Percentiles rank a stretch among this genome's conserved stretches.
phyloP scores from a whole-genome alignment of 2,113 vertebrate species.

The Apaloderma vittatum region DNA sequence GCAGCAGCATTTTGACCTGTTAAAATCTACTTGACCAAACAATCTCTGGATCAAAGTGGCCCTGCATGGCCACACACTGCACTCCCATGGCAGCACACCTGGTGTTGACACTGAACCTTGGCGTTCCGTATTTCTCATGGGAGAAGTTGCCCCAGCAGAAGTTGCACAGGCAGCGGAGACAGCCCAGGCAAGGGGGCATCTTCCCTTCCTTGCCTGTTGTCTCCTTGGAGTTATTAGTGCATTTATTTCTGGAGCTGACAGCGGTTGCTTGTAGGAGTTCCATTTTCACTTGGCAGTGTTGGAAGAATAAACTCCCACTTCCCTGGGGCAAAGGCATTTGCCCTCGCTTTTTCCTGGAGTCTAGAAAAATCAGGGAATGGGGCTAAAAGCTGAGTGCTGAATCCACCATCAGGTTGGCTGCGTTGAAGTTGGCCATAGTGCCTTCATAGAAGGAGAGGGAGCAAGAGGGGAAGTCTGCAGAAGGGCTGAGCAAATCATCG shows the following conservation, averaged over 20 bases:
- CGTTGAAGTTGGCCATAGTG: not conserved
- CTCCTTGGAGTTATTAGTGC: not conserved
- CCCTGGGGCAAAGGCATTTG: not conserved
- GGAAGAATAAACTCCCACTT: not conserved
- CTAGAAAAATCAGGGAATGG: not conserved
- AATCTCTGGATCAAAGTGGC: not conserved
- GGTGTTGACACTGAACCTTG: rapidly evolving
- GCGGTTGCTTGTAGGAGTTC: conserved; percentile 15
- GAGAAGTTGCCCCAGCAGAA: not conserved
- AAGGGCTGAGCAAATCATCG: not conserved
- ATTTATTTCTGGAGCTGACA: not conserved
- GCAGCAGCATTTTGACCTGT: not conserved
- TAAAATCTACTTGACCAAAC: not conserved
- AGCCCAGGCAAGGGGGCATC: not conserved
- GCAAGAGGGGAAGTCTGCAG: not conserved
- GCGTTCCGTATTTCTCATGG: not conserved
- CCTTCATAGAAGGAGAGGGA: rapidly evolving
- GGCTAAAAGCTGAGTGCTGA: not conserved
- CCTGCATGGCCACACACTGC: rapidly evolving
- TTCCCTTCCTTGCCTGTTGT: not conserved
- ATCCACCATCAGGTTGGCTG: not conserved
- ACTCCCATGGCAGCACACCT: rapidly evolving
- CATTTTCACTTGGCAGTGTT: not conserved
- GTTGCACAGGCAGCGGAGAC: not conserved
- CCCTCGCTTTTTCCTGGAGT: conserved; percentile 2